Evolutionary conservation across 1,140 invertebrate species (phyloP), one percentile per base, ranked within the genome.

Genomic region (Tenebrio molitor): DNA sequence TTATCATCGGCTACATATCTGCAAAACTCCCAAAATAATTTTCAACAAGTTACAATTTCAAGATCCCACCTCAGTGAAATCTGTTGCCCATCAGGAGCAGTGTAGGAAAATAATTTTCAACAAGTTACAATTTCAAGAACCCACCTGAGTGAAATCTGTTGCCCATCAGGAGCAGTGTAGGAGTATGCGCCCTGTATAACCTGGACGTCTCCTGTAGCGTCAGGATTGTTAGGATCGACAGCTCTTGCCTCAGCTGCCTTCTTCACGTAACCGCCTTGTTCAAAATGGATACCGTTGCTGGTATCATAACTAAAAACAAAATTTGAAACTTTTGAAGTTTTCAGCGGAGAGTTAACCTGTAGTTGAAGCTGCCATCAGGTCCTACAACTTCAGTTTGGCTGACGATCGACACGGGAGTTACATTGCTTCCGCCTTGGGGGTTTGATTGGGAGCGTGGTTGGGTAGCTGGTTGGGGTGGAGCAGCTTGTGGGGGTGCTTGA

Each of bases 101-200:
- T 88, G 78, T 90, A 93, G 8, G 88, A 87, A n/a, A n/a, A n/a
- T n/a, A n/a, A n/a, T n/a, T n/a, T n/a, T n/a, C n/a, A n/a, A n/a
- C n/a, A n/a, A n/a, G n/a, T n/a, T n/a, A n/a, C n/a, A n/a, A n/a
- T n/a, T n/a, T n/a, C n/a, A n/a, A n/a, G n/a, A 8, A 58, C 69
- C 73, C 81, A 88, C 83, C 80, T 86, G 5, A 91, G 79, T 34
- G 81, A 82, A 67, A 90, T 86, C 5, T 86, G 74, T 16, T 85
- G 85, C 7, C 89, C 90, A 71, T 90, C 88, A 4, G 89, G 88
- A 68, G 88, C 88, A 6, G 86, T 88, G 78, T 90, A 93, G 8
- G 88, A 87, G 79, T 88, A 91, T 0, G 87, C 87, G 1, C 90
- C 90, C 17, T 83, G 79, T 73, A 89, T 87, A 0, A 89, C 88